Conservation (phyloP, 64 coral and sea anemone species). For the Dendrophyllia cribrosa region DNA sequence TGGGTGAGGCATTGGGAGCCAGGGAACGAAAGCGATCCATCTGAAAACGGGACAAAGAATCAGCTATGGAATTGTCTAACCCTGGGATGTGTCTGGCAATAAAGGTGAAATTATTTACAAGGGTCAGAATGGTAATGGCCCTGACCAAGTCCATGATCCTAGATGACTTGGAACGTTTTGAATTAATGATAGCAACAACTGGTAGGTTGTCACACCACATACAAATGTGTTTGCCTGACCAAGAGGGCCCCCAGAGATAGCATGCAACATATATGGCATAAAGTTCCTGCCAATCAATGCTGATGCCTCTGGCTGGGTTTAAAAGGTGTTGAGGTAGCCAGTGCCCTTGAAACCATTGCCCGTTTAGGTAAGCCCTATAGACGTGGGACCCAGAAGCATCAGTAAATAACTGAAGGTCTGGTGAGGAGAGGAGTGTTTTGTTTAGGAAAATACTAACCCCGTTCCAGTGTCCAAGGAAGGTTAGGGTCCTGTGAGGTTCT, state of each 20-base stretch:
- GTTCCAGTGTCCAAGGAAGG: slow-evolving; percentile 10
- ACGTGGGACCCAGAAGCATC: slow-evolving; percentile 13
- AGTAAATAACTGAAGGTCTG: too few relatives aligned
- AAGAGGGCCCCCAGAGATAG: neutral
- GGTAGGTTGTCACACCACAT: neutral
- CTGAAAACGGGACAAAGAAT: too few relatives aligned
- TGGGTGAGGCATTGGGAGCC: too few relatives aligned
- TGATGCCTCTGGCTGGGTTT: neutral
- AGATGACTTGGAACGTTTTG: neutral
- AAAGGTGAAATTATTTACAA: too few relatives aligned
- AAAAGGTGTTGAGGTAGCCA: neutral
- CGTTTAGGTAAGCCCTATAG: neutral
- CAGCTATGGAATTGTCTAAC: too few relatives aligned
- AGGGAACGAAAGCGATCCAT: too few relatives aligned
- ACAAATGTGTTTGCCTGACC: neutral
- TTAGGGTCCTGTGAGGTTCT: too few relatives aligned
- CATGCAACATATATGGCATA: too few relatives aligned
- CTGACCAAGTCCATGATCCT: too few relatives aligned
- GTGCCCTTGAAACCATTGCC: slow-evolving; percentile 8
- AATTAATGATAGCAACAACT: neutral
- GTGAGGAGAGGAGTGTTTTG: neutral
- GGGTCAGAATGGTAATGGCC: too few relatives aligned
- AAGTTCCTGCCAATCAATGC: slow-evolving; percentile 48
- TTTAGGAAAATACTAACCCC: neutral
- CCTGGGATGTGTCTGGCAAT: too few relatives aligned